Evolutionary conservation across 2,888 invertebrate genomes (phyloP), one percentile per base, ranked within the genome.

Genomic region (Drosophila ustulata): DNA sequence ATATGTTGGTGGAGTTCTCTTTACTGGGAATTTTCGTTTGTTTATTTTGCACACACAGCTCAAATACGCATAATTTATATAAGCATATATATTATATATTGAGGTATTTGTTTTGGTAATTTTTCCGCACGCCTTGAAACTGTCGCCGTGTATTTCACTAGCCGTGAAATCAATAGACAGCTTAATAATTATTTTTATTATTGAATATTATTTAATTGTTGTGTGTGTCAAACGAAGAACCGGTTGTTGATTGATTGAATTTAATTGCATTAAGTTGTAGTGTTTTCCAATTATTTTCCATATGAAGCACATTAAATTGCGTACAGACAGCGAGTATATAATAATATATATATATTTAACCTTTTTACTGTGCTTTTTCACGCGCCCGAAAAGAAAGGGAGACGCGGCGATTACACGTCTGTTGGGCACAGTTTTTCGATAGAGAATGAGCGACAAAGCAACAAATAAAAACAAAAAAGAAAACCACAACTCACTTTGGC

Each of bases 381-480:
- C 47, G 53, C 63, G 56, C 46, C 18, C 46, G n/a, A 53, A 52
- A 55, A 65, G 11, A 45, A 50, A 45, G 25, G 41, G 23, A 74
- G 62, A 39, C 37, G 50, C 45, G 59, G 28, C 55, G 25, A 58
- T 41, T 39, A 34, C 39, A 74, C 74, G 76, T 74, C 78, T 47
- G 62, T 47, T 69, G 23, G 6, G 63, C 53, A 70, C 78, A 69
- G 70, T 62, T 76, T 78, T 73, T 66, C 5, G 28, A 41, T 52
- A 56, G 6, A 52, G 52, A 77, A 77, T 77, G 67, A 56, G 58
- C 43, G 53, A 41, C 46, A 66, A 45, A 58, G 61, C 75, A 55
- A 69, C 55, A 65, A 74, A 73, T 65, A 77, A 77, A 72, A 77
- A 72, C 65, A 77, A 63, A 65, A 59, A 52, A 56, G 32, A 65